Conservation (phyloP, 2,797 vertebrate genomes). For the Glyptemys insculpta region DNA sequence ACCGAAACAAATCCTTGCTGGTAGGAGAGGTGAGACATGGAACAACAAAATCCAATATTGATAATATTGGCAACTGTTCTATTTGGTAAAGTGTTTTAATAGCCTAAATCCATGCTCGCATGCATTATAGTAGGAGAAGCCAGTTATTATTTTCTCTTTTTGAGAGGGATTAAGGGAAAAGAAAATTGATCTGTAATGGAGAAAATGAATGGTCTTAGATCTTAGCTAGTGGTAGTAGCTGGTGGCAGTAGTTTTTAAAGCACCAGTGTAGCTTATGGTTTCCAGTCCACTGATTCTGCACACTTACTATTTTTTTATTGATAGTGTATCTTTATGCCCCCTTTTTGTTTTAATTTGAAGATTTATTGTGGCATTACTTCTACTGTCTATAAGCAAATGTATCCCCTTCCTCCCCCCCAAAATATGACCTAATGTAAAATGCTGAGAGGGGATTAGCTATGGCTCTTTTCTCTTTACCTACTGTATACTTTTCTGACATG, state of each 20-base stretch:
- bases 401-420: neutral
- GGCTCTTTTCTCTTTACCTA: conserved; percentile 52
- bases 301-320: conserved; percentile 33
- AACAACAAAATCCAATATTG: conserved; percentile 30
- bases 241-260: neutral
- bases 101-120: conserved; percentile 22
- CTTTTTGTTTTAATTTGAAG: conserved; percentile 58
- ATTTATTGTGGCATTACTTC: neutral
- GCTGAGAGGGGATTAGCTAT: conserved; percentile 52
- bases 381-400: conserved; percentile 11
- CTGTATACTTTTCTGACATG: conserved; percentile 80
- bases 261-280: neutral
- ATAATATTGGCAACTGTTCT: neutral
- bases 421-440: conserved; percentile 54
- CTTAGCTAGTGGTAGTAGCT: neutral
- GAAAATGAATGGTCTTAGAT: neutral
- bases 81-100: neutral
- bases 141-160: conserved; percentile 6
- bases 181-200: conserved; percentile 23
- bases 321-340: conserved; percentile 36
- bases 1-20: neutral
- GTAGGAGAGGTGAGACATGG: neutral
- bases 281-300: conserved; percentile 2
- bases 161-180: conserved; percentile 27
- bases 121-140: conserved; percentile 18